Evolutionary conservation across 2,113 vertebrate species (phyloP).

Genomic region (Onychorhynchus coronatus): DNA sequence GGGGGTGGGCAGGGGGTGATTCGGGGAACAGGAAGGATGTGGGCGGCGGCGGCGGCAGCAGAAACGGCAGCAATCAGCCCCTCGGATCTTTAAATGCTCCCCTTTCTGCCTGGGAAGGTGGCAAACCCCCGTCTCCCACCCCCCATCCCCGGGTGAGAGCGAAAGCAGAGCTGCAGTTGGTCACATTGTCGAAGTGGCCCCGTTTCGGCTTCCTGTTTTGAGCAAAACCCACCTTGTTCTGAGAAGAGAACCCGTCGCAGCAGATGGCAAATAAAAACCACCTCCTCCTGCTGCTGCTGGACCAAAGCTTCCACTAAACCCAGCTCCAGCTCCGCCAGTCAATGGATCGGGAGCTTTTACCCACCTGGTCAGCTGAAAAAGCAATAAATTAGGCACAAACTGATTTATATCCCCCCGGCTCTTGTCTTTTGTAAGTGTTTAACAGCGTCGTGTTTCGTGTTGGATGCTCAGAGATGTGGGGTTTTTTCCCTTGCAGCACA

Average conservation of each 20-base stretch:
- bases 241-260: neutral
- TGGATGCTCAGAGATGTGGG: too few relatives aligned
- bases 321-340: neutral
- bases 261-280: too few relatives aligned
- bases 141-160: neutral
- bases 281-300: neutral
- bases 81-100: neutral
- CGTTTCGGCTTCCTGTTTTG: neutral
- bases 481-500: neutral
- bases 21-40: neutral
- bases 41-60: neutral
- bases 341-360: neutral
- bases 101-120: neutral
- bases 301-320: neutral
- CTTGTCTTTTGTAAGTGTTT: neutral
- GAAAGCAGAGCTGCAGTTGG: neutral
- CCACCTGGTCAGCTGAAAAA: neutral
- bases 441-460: neutral
- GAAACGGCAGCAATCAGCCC: neutral
- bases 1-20: accelerated
- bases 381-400: neutral
- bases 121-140: neutral
- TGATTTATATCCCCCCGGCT: neutral
- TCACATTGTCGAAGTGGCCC: neutral
- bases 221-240: neutral